Percentiles rank a stretch among this genome's conserved stretches.
Evolutionary conservation across 2,797 vertebrate species (phyloP).

Genomic region (Pampus argenteus): DNA sequence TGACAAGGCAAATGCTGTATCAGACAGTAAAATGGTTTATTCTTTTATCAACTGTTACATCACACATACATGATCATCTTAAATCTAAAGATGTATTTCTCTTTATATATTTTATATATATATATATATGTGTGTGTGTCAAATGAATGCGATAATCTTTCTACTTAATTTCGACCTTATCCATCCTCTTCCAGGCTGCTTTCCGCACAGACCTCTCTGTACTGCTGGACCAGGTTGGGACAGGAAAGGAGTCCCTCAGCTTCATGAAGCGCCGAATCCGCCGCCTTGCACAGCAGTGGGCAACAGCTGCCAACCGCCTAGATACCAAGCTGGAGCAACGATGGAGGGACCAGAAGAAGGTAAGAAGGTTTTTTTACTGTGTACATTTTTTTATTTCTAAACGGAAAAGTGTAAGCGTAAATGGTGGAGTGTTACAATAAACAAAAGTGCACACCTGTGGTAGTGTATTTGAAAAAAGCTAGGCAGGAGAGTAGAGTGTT

Average conservation of each 20-base stretch:
- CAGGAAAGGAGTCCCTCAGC: constrained; percentile 94
- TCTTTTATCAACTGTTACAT: constrained; percentile 34
- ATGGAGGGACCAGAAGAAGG: constrained; percentile 91
- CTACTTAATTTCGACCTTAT: neutral
- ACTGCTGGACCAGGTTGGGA: constrained; percentile 93
- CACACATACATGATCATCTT: constrained; percentile 13
- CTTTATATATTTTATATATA: too few species aligned
- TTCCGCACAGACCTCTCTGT: constrained; percentile 89
- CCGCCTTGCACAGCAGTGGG: constrained; percentile 90
- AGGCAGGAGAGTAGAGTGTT: too few species aligned
- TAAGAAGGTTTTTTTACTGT: constrained; percentile 46
- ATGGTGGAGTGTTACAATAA: neutral
- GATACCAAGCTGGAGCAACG: constrained; percentile 83
- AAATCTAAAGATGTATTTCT: neutral
- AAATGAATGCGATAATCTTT: neutral
- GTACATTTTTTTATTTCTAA: neutral
- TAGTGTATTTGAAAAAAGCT: neutral
- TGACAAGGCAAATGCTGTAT: constrained; percentile 21
- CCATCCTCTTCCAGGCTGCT: constrained; percentile 81
- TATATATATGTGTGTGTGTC: too few species aligned
- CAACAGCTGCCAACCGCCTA: constrained; percentile 86
- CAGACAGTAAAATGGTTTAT: constrained; percentile 11
- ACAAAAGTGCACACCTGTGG: neutral
- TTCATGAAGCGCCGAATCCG: constrained; percentile 95
- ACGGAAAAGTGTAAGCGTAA: neutral